Percentiles rank a stretch among this genome's conserved stretches.
Evolutionary conservation across 92 coral and sea anemone genomes (phyloP).

Genomic region (Desmophyllum pertusum): DNA sequence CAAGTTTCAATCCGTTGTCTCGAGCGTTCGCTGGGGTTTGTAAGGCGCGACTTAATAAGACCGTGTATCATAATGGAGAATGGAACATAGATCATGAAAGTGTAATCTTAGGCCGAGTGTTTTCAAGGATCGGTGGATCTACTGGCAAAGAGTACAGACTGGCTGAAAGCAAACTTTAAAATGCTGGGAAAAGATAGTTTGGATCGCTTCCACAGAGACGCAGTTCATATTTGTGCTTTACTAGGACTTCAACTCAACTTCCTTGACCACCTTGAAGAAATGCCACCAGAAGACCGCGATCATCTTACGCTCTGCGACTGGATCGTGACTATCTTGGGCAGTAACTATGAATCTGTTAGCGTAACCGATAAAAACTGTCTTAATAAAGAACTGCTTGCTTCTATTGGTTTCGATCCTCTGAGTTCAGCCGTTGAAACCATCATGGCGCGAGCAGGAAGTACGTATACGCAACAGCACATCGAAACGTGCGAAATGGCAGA

Average conservation of each 20-base stretch:
- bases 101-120: background rate
- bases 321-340: conserved; percentile 38
- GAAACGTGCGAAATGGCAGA: conserved; percentile 54
- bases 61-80: background rate
- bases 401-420: conserved; percentile 48
- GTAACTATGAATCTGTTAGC: conserved; percentile 16
- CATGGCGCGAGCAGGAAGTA: conserved; percentile 22
- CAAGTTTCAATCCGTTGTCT: background rate
- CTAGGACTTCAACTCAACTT: conserved; percentile 58
- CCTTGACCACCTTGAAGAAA: conserved; percentile 34
- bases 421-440: conserved; percentile 36
- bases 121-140: background rate
- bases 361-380: background rate
- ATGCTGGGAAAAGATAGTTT: background rate
- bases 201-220: background rate
- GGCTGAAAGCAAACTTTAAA: background rate
- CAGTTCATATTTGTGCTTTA: conserved; percentile 9
- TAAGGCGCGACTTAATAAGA: background rate
- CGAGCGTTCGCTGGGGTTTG: background rate
- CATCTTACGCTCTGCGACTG: conserved; percentile 43
- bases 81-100: background rate
- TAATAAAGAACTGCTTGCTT: conserved; percentile 24
- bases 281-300: conserved; percentile 29
- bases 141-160: background rate
- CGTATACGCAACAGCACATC: conserved; percentile 32